Evolutionary conservation across 2,888 invertebrate genomes (phyloP), one percentile per base, ranked within the genome.

Genomic region (Cenopis cana): DNA sequence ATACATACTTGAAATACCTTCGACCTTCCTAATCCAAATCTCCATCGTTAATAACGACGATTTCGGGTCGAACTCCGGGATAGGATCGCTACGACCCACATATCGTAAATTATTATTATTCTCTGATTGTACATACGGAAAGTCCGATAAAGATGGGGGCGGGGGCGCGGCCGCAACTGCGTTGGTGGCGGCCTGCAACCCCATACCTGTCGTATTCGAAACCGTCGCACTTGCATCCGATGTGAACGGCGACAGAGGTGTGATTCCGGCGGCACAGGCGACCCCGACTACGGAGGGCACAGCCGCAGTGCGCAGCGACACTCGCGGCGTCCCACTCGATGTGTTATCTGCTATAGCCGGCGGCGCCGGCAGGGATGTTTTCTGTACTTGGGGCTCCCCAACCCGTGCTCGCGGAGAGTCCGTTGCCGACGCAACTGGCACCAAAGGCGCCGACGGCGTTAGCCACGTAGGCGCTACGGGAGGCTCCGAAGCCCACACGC

Each of bases 401-500:
- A 20, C 20, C 24, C 50, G 50, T 17, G 11, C 38, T 11, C 11
- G 46, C 20, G 20, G 20, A 10, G 11, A 0, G 11, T 3, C 24
- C 54, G 24, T 18, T 2, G 24, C 18, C 24, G 24, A 14, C 24
- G 55, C 55, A 24, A n/a, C 24, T 12, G 55, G 8, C n/a, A 8
- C 29, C 29, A 14, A 9, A 24, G 24, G 24, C 24, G 24, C 24
- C 29, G 29, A 5, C 0, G 29, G 14, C n/a, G 29, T 24, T 29
- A 1, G 29, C 24, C 14, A 12, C 8, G 56, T 5, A 17, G 36
- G 56, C 10, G n/a, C 56, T 56, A 17, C 56, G n/a, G 56, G 36
- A 17, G 56, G 56, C 36, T 56, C 56, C 36, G 5, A n/a, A 1
- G 36, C 36, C 56, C 56, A 56, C 17, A 33, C n/a, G 17, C 56